A percentile compares a stretch with the other conserved stretches of the same genome.
phyloP scores from a whole-genome alignment of 2,888 invertebrate species.

The Anthophora plumipes region DNA sequence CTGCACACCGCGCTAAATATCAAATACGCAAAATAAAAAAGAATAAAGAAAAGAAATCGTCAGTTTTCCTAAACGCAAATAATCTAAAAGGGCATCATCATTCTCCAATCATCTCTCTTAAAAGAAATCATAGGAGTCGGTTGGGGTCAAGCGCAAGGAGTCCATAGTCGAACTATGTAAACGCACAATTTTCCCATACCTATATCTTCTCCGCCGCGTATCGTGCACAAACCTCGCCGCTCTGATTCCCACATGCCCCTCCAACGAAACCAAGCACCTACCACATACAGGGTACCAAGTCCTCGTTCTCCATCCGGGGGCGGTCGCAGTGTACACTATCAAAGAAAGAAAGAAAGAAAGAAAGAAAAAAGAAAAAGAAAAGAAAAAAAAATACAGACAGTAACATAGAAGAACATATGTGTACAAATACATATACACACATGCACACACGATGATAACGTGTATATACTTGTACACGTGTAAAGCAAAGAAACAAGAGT shows the following conservation, averaged over 20 bases:
- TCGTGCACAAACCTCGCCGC: slow-evolving; percentile 41
- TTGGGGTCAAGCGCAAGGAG: slow-evolving; percentile 11
- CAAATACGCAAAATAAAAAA: too few species aligned
- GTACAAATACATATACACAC: not conserved
- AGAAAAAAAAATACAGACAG: not conserved
- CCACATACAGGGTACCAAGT: not conserved
- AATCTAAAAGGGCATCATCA: not conserved
- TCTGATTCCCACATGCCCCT: slow-evolving; percentile 58
- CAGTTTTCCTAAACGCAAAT: not conserved
- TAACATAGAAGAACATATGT: too few species aligned
- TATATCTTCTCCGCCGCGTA: not conserved
- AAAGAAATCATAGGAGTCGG: slow-evolving; percentile 1
- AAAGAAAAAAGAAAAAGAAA: not conserved
- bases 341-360: not conserved
- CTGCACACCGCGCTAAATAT: too few species aligned
- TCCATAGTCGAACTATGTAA: slow-evolving; percentile 1
- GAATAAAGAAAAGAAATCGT: not conserved
- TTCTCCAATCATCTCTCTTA: not conserved
- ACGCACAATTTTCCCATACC: slow-evolving; percentile 50
- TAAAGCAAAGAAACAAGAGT: not conserved
- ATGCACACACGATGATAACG: not conserved
- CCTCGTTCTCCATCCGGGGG: slow-evolving; percentile 48
- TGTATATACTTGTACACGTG: not conserved
- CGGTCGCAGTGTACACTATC: slow-evolving; percentile 39
- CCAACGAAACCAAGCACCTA: slow-evolving; percentile 9